phyloP scores from a whole-genome alignment of 1,140 invertebrate genomes.

The Macrotrachela quadricornifera region DNA sequence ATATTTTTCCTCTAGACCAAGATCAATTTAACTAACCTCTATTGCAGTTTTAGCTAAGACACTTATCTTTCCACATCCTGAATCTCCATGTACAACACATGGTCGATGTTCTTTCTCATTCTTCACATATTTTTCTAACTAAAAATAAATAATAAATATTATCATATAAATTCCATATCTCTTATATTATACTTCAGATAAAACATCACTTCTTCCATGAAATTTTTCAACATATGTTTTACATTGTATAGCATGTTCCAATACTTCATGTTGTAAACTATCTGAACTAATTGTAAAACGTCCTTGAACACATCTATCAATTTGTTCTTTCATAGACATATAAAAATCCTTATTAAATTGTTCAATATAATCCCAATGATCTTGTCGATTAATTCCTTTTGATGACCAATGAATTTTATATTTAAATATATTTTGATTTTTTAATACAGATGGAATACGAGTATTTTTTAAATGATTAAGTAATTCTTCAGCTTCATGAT shows the following conservation, averaged over 20 bases:
- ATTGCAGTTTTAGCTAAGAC: conserved; percentile 17
- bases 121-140: not conserved
- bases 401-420: too few relatives aligned
- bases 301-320: not conserved
- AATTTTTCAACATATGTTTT: conserved; percentile 3
- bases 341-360: not conserved
- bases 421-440: too few relatives aligned
- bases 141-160: not conserved
- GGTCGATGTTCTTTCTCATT: conserved; percentile 9
- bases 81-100: conserved; percentile 17
- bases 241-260: conserved; percentile 9
- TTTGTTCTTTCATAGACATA: not conserved
- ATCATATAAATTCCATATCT: not conserved
- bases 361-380: not conserved
- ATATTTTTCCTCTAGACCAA: not conserved
- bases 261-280: not conserved
- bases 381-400: not conserved
- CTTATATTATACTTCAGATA: not conserved
- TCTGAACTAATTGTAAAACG: not conserved
- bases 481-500: not conserved
- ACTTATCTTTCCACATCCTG: conserved; percentile 21
- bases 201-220: conserved; percentile 5
- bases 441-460: not conserved
- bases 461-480: conserved; percentile 8
- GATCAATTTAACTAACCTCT: conserved; percentile 10